Evolutionary conservation across 1,140 invertebrate genomes (phyloP).

Genomic region (Octopus sinensis): DNA sequence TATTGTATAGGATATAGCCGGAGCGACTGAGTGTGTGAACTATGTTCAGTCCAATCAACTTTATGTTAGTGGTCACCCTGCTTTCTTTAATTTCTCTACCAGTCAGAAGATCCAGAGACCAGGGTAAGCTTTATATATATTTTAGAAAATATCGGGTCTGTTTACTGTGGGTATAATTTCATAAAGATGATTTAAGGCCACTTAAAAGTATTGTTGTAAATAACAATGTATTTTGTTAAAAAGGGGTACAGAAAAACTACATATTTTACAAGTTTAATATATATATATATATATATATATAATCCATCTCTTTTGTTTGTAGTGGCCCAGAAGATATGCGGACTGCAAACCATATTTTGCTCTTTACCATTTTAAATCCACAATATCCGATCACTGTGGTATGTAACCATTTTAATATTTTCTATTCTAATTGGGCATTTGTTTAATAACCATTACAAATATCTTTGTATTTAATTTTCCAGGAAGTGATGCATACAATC

Average conservation of each 20-base stretch:
- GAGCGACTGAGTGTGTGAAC: conserved; percentile 51
- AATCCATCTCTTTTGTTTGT: conserved; percentile 19
- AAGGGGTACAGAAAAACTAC: too few species aligned
- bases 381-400: conserved; percentile 98
- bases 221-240: too few species aligned
- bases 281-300: neutral
- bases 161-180: too few species aligned
- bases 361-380: conserved; percentile 68
- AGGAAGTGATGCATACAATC: conserved; percentile 98
- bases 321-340: conserved; percentile 38
- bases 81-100: conserved; percentile 59
- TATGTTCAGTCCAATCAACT: conserved; percentile 54
- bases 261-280: neutral
- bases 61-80: conserved; percentile 53
- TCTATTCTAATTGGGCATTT: neutral
- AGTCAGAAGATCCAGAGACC: conserved; percentile 58
- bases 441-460: too few species aligned
- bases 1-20: conserved; percentile 43
- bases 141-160: too few species aligned
- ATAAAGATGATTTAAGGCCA: too few species aligned
- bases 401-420: conserved; percentile 62
- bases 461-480: conserved; percentile 42
- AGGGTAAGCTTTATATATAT: conserved; percentile 34
- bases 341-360: conserved; percentile 46
- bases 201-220: too few species aligned